Conservation (phyloP, 2,113 vertebrate genomes). For the Cyphomyrus discorhynchus region DNA sequence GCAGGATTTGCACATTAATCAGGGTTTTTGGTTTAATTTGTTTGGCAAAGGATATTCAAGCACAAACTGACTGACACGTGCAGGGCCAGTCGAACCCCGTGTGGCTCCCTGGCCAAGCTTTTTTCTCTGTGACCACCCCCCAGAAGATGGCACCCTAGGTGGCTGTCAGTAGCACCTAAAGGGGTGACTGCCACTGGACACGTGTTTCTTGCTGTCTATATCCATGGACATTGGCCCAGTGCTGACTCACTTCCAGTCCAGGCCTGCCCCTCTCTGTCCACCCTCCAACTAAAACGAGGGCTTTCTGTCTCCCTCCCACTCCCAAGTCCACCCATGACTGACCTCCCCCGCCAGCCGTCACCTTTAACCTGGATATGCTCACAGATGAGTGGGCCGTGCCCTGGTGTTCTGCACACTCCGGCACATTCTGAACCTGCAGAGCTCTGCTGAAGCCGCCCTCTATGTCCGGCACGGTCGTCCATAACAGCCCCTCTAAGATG, state of each 20-base stretch:
- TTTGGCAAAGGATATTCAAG: not conserved
- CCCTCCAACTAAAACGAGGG: conserved; percentile 4
- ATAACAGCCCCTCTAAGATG: not conserved
- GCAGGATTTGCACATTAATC: not conserved
- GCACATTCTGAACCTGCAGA: not conserved
- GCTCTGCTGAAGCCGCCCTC: not conserved
- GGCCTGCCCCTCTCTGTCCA: not conserved
- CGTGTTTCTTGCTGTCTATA: not conserved
- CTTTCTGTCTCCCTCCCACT: conserved; percentile 20
- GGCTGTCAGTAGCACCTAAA: not conserved
- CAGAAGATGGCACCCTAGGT: not conserved
- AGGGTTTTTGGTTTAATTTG: not conserved
- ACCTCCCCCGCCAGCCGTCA: not conserved
- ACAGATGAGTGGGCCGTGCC: not conserved
- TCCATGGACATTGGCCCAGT: not conserved
- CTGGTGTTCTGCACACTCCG: not conserved
- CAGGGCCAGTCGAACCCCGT: not conserved
- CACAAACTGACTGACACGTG: not conserved
- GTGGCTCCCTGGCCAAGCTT: not conserved
- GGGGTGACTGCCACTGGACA: not conserved
- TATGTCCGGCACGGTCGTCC: not conserved
- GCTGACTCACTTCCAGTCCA: too few relatives aligned
- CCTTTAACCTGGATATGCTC: not conserved
- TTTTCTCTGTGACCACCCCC: not conserved
- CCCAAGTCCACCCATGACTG: not conserved